These are phyloP conservation scores for Sturnus vulgaris DNA, from an alignment of 2,113 vertebrate genomes.

Conservation along the genomic window DNA sequence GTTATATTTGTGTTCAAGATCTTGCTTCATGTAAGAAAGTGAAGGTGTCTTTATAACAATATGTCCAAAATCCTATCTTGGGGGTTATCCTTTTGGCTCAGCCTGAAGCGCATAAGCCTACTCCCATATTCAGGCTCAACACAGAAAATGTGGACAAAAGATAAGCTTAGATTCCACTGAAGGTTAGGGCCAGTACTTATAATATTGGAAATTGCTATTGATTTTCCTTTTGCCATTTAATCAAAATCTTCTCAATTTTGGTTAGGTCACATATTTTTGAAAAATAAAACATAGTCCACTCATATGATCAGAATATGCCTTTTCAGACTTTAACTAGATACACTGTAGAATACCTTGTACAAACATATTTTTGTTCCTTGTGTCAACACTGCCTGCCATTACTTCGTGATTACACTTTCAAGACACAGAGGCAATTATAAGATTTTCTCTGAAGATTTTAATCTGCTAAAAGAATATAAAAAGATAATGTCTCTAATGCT, in stretches of 20 bases:
- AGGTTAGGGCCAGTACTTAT: neutral
- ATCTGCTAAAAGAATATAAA: neutral
- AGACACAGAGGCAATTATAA: constrained; percentile 5
- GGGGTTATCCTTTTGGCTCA: neutral
- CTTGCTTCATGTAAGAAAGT: neutral
- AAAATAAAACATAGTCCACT: neutral
- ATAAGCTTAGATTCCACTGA: neutral
- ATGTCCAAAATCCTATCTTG: neutral
- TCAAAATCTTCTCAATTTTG: neutral
- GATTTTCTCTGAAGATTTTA: constrained; percentile 2
- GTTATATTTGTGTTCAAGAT: neutral
- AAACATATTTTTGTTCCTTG: constrained; percentile 1
- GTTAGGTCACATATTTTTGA: neutral
- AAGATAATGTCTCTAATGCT: neutral
- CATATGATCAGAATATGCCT: neutral
- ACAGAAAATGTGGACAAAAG: neutral
- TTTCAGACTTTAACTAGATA: neutral
- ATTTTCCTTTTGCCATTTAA: neutral
- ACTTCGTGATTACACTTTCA: neutral
- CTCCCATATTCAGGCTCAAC: neutral
- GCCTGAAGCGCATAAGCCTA: neutral
- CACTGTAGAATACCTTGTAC: neutral
- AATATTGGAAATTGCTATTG: neutral
- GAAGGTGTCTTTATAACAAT: neutral
- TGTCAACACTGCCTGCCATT: neutral